These are phyloP conservation scores for Ennomos erosarius DNA, from an alignment of 2,888 invertebrate genomes.

Conservation along the genomic window DNA sequence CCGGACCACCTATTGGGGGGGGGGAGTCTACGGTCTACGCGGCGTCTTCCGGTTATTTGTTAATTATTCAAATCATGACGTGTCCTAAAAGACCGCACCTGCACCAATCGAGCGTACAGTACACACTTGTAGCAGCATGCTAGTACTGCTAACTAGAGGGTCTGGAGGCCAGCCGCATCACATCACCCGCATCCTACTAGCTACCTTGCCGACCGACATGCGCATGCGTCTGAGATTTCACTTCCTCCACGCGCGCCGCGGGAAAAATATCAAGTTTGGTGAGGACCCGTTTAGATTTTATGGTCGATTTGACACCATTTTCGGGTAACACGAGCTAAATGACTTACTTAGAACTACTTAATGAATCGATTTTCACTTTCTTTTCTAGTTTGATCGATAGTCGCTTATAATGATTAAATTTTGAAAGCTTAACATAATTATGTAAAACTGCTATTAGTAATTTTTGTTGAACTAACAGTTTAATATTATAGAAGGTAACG, in stretches of 20 bases:
- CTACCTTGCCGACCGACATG: slow-evolving; percentile 82
- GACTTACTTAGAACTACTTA: slow-evolving; percentile 13
- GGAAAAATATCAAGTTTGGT: slow-evolving; percentile 47
- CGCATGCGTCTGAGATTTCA: slow-evolving; percentile 72
- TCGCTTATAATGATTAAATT: not conserved
- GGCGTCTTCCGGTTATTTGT: too few relatives aligned
- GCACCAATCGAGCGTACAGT: slow-evolving; percentile 3
- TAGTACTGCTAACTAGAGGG: slow-evolving; percentile 21
- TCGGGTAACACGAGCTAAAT: slow-evolving; percentile 17
- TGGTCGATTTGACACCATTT: slow-evolving; percentile 25
- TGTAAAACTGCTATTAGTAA: too few relatives aligned
- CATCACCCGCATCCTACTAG: slow-evolving; percentile 73
- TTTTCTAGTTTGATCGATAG: not conserved
- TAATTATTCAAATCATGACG: too few relatives aligned
- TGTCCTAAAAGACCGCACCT: not conserved
- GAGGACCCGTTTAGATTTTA: slow-evolving; percentile 43
- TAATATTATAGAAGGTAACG: too few relatives aligned
- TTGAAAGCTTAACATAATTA: too few relatives aligned
- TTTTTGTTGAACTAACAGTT: too few relatives aligned
- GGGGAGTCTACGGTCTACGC: too few relatives aligned
- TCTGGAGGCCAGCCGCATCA: slow-evolving; percentile 59
- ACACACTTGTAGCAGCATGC: not conserved
- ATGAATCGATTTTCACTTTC: too few relatives aligned
- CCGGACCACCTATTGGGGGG: too few relatives aligned
- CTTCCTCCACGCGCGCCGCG: slow-evolving; percentile 64